Base-by-base conservation (phyloP, 2,888 invertebrate species). In the Melolontha melolontha region DNA sequence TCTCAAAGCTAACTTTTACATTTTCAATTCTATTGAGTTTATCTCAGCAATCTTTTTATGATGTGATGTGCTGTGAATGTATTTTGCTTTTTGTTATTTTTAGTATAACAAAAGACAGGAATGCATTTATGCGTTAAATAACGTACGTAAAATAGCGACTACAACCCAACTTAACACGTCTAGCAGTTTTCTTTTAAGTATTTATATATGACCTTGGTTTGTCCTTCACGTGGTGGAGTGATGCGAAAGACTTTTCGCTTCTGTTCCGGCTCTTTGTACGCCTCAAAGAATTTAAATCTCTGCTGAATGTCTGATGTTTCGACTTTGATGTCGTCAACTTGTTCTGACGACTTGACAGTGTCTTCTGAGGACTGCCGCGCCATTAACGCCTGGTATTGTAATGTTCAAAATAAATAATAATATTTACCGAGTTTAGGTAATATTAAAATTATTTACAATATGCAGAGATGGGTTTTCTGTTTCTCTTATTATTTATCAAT, bases 221-320 rank as follows among this genome's bases (percentile, higher is more conserved):
- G 89, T 72, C 90, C 90, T 76, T 95, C 95, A 73, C 95, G 85
- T 1, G 96, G 95, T 70, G 96, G 95, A 42, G 95, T 95, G 84
- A 95, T 94, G 75, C 95, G 88, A 86, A 95, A 95, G 81, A 89
- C 87, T 82, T 90, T 92, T 76, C 89, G 87, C 73, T 87, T 84
- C 78, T 87, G 85, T 75, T 88, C 87, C 74, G 91, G 90, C 57
- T 93, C 92, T 78, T 87, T 89, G 86, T 93, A 95, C 0, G 91
- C 91, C 87, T 95, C 95, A 85, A 96, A 96, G 87, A 95, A 96
- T 84, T 93, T 92, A 87, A 95, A 96, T 77, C 93, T 88, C 80
- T 93, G 91, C 66, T 92, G 90, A 75, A 96, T 90, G 82, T 95
- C 94, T 0, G 92, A 90, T 0, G 94, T 94, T 83, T 92, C 89